Evolutionary conservation across 2,113 vertebrate species (phyloP), one percentile per base, ranked within the genome.

Genomic region (Vidua macroura): DNA sequence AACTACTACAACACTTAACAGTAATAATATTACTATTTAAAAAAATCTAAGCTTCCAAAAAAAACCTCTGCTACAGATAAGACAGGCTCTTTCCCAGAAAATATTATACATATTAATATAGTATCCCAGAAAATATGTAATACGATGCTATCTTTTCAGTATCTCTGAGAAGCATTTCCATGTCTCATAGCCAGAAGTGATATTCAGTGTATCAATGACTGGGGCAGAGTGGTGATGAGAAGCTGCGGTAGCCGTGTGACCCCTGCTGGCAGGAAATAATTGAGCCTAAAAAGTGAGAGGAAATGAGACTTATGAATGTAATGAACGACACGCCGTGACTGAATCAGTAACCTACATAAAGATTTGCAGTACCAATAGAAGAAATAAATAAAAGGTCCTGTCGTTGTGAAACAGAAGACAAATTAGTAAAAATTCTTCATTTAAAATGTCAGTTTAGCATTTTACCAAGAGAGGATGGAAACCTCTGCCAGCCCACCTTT

Each of bases 231-330:
- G 0, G 28, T 0, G 7, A 11, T n/a, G 52, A 30, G 44, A 51
- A 79, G 53, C 41, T n/a, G 62, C 7, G 14, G 91, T 76, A 31
- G 35, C 28, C 1, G 80, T 75, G 23, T 86, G 92, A 93, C 90
- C 87, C 85, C 93, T 93, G 86, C 86, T 92, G 95, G 92, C 66
- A 86, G 51, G 35, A 86, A 80, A 87, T 24, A 41, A 75, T 13
- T 39, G 15, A 14, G 17, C 37, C 30, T 8, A 43, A 79, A 63
- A 49, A 20, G 23, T 9, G 58, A 33, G 28, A 27, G 48, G 41
- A 62, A 51, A 39, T 5, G 4, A 33, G 37, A 16, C 5, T 48
- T 70, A 11, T 17, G 10, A 28, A 81, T 46, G 37, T 11, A 49
- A 39, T 37, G 64, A 69, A 51, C 5, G 22, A 43, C 59, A 30